Evolutionary conservation across 1,140 invertebrate species (phyloP).

Genomic region (Sminthurinus signatus): DNA sequence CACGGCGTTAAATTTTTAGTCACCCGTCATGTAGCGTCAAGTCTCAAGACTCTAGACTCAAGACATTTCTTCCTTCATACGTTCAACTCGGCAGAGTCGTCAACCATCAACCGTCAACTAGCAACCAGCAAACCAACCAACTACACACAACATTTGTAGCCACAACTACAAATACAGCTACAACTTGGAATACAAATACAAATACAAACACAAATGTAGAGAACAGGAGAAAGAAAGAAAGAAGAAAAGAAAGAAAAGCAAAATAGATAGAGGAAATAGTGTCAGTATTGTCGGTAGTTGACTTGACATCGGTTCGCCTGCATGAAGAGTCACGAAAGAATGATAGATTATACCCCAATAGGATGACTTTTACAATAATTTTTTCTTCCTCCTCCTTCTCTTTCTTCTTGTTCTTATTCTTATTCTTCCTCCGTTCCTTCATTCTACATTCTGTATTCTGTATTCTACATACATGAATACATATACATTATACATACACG

Average conservation of each 20-base stretch:
- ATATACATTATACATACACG: too few species aligned
- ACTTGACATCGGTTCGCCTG: slow-evolving; percentile 10
- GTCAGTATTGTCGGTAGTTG: slow-evolving; percentile 12
- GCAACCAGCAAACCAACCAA: background rate
- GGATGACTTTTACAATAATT: slow-evolving; percentile 11
- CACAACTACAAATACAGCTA: too few species aligned
- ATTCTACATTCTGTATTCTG: too few species aligned
- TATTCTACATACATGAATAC: too few species aligned
- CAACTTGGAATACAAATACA: too few species aligned
- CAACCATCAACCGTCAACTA: background rate
- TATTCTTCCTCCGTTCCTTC: too few species aligned
- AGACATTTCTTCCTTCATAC: too few species aligned
- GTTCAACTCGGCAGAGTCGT: background rate
- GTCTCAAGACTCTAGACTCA: background rate
- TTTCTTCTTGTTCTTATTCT: background rate
- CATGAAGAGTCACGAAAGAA: slow-evolving; percentile 13
- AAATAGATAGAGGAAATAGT: slow-evolving; percentile 9
- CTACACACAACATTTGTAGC: too few species aligned
- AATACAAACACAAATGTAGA: too few species aligned
- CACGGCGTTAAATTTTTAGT: background rate
- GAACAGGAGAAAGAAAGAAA: too few species aligned
- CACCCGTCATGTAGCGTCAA: slow-evolving; percentile 3
- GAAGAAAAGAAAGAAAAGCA: too few species aligned
- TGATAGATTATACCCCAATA: slow-evolving; percentile 11
- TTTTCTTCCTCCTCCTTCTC: background rate